These are phyloP conservation scores for Abrostola tripartita DNA, from an alignment of 2,888 invertebrate genomes.

Conservation along the genomic window DNA sequence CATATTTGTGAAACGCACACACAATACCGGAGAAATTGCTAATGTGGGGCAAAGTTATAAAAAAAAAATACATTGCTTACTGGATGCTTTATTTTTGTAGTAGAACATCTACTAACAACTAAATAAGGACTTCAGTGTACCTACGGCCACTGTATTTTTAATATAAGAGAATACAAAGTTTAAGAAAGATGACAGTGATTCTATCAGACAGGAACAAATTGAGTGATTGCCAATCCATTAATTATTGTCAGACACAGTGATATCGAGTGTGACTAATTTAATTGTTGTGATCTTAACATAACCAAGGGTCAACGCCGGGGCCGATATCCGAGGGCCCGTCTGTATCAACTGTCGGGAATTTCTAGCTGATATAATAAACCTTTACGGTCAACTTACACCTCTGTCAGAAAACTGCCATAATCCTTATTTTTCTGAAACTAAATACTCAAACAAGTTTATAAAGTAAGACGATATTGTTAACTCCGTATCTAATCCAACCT, in stretches of 20 bases:
- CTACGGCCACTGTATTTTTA: no score
- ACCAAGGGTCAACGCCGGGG: conserved; percentile 38
- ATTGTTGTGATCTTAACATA: conserved; percentile 32
- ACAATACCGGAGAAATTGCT: no score
- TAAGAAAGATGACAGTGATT: not conserved
- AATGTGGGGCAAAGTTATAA: no score
- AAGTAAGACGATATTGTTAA: no score
- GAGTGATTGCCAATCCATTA: conserved; percentile 31
- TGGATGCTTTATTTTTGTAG: not conserved
- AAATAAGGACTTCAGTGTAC: no score
- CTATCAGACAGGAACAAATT: not conserved
- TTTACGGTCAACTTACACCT: not conserved
- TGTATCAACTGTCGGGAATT: conserved; percentile 7
- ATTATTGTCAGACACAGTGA: conserved; percentile 23
- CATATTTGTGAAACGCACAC: no score
- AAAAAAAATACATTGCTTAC: conserved; percentile 18
- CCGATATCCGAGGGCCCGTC: conserved; percentile 26
- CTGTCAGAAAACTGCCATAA: no score
- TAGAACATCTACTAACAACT: no score
- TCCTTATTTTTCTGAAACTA: no score
- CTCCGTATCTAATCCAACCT: not conserved
- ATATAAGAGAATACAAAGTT: no score
- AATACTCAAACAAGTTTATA: no score
- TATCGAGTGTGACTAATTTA: conserved; percentile 39
- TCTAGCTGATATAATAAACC: conserved; percentile 12